phyloP scores from a whole-genome alignment of 2,113 vertebrate genomes.

The Actinemys pallida region DNA sequence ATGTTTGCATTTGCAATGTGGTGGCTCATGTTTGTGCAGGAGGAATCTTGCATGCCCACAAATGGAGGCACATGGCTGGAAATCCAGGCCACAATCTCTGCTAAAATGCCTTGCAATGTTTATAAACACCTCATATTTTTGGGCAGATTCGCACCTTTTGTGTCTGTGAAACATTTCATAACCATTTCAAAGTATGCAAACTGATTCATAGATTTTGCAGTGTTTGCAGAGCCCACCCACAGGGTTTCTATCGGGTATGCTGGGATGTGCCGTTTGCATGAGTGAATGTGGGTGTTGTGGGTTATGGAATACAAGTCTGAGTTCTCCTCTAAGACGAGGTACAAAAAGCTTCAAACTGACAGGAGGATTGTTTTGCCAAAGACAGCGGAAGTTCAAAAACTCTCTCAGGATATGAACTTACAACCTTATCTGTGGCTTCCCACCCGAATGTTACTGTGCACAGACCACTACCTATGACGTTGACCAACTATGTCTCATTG shows the following conservation, averaged over 20 bases:
- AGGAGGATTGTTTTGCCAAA: neutral
- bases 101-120: neutral
- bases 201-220: neutral
- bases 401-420: neutral
- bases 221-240: neutral
- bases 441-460: no score
- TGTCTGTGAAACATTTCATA: neutral
- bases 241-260: neutral
- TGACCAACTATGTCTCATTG: no score
- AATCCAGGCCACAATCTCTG: neutral
- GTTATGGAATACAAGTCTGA: neutral
- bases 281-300: neutral
- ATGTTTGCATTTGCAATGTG: neutral
- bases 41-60: neutral
- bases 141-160: neutral
- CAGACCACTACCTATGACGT: no score
- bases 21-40: neutral
- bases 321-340: neutral
- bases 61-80: neutral
- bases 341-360: neutral
- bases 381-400: neutral
- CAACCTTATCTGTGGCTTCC: neutral
- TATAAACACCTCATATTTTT: neutral
- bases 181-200: neutral
- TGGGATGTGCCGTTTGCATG: neutral